Percentiles rank a stretch among this genome's conserved stretches.
phyloP scores from a whole-genome alignment of 2,888 invertebrate genomes.

The Fragum fragum region DNA sequence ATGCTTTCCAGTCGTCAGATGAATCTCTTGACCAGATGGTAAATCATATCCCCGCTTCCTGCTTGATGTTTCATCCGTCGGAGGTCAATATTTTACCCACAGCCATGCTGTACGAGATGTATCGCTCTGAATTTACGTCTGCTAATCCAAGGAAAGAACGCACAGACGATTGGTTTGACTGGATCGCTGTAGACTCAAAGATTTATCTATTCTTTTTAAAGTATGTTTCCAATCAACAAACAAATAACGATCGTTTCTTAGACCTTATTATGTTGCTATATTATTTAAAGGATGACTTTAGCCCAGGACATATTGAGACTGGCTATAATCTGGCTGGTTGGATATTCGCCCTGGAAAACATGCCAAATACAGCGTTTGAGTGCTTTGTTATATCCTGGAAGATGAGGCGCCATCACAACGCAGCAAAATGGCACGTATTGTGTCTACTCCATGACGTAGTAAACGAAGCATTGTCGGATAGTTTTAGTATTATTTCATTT shows the following conservation, averaged over 20 bases:
- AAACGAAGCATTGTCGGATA: too few species aligned
- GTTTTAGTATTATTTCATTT: too few species aligned
- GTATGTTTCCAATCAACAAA: background rate
- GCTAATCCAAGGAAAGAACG: background rate
- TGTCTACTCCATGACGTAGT: too few species aligned
- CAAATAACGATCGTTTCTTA: background rate
- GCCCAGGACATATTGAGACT: background rate
- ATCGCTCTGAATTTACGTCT: background rate
- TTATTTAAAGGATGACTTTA: background rate
- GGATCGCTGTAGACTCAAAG: slow-evolving; percentile 3
- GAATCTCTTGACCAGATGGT: background rate
- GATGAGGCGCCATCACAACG: background rate
- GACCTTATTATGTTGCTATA: background rate
- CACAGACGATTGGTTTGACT: slow-evolving; percentile 2
- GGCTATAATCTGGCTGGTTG: background rate
- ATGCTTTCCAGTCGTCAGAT: too few species aligned
- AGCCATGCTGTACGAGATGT: background rate
- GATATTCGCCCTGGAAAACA: background rate
- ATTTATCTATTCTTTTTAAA: background rate
- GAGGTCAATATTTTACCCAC: background rate
- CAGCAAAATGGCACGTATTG: background rate
- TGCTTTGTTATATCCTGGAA: background rate
- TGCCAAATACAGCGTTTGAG: background rate
- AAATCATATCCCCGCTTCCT: background rate
- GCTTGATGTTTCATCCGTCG: background rate